Percentiles rank a stretch among this genome's conserved stretches.
phyloP scores from a whole-genome alignment of 2,797 vertebrate species.

The Eurystomus glaucurus region DNA sequence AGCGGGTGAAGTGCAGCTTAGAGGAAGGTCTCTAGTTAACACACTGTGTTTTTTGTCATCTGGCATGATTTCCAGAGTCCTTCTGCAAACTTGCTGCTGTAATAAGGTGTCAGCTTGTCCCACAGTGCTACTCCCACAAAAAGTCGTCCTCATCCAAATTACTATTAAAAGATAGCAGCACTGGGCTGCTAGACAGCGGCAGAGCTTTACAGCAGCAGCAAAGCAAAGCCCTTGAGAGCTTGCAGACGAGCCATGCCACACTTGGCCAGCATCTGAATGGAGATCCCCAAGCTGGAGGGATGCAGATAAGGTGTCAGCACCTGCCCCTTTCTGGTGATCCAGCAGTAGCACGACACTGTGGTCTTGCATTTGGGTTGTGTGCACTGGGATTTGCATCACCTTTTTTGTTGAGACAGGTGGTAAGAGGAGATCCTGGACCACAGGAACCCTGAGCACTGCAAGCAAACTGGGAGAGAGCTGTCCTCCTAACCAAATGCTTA shows the following conservation, averaged over 20 bases:
- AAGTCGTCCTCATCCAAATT: neutral
- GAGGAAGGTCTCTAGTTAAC: neutral
- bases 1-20: neutral
- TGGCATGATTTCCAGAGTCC: neutral
- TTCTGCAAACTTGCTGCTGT: neutral
- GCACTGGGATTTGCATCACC: rapidly evolving
- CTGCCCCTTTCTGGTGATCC: rapidly evolving
- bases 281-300: neutral
- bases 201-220: neutral
- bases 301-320: neutral
- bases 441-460: neutral
- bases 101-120: neutral
- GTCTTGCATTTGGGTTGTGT: neutral
- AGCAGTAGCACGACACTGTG: neutral
- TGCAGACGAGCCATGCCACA: rapidly evolving
- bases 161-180: neutral
- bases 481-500: neutral
- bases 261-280: neutral
- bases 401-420: neutral
- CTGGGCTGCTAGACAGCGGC: rapidly evolving
- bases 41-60: neutral
- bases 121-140: neutral
- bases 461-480: neutral
- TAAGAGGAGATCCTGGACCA: neutral
- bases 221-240: neutral